Evolutionary conservation across 1,140 invertebrate genomes (phyloP).

Genomic region (Kradibia gibbosae): DNA sequence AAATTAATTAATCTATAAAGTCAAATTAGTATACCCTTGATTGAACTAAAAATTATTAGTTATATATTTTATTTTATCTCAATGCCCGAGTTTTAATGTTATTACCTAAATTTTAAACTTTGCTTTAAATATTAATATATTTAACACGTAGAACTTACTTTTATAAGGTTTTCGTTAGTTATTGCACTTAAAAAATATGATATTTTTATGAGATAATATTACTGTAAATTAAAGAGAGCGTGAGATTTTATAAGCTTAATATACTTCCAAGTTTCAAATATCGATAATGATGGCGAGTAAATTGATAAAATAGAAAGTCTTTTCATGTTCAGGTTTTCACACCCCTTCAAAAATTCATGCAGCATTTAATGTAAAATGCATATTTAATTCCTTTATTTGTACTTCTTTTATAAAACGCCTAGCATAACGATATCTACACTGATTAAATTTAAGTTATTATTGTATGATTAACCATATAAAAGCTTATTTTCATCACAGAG

Average conservation of each 20-base stretch:
- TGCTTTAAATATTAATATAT: too few species aligned
- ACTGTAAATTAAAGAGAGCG: background rate
- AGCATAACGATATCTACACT: background rate
- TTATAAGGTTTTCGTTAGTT: background rate
- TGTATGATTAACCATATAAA: background rate
- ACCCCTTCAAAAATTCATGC: background rate
- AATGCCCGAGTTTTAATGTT: too few species aligned
- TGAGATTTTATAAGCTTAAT: background rate
- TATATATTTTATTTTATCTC: too few species aligned
- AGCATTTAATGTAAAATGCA: background rate
- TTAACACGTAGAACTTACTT: too few species aligned
- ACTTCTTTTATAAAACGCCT: background rate
- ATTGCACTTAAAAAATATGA: background rate
- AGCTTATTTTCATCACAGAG: background rate
- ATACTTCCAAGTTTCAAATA: background rate
- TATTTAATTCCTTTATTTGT: background rate
- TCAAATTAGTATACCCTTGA: background rate
- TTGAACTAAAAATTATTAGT: background rate
- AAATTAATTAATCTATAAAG: background rate
- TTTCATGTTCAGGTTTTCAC: background rate
- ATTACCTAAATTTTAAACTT: too few species aligned
- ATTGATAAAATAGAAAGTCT: background rate
- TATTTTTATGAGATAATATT: background rate
- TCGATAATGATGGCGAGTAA: background rate
- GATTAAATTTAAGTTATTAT: slow-evolving; percentile 41